Evolutionary conservation across 1,140 invertebrate species (phyloP), one percentile per base, ranked within the genome.

Genomic region (Brachionus asplanchnoidis): DNA sequence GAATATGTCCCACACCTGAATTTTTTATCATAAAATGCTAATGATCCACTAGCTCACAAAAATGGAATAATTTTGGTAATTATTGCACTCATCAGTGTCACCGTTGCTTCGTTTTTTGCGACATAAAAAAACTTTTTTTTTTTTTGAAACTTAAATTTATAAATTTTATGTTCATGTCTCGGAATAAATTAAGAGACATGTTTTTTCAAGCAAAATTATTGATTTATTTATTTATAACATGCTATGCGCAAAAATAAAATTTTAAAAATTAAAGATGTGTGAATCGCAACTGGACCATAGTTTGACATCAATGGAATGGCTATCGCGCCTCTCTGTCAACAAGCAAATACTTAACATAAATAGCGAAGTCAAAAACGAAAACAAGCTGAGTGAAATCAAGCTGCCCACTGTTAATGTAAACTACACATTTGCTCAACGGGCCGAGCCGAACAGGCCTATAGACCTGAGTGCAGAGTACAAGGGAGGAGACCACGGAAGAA

Each of bases 301-400:
- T 87, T 87, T 92, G 70, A 91, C 91, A 68, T 90, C 91, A 70
- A 91, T 92, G 89, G 91, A 92, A 86, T 92, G 91, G 91, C 88
- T 92, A 79, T 90, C 91, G 66, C 88, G 89, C 75, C 87, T 92
- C 75, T 90, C 46, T 20, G 60, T 44, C n/a, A 60, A 56, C 6
- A 78, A 77, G 40, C 60, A 83, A 82, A 66, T 73, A 28, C 26
- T 66, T 65, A 86, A 60, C 60, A 84, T 36, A 20, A 56, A 75
- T 70, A 40, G 12, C 85, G 44, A 73, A 20, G 3, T 14, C n/a
- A 53, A 86, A 83, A n/a, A 32, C 68, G 36, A 75, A 85, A 40
- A 78, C 23, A 44, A 84, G 36, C 4, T 40, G 17, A 17, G 5
- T 5, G 65, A 46, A 36, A 46, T 36, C 32, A 17, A 68, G 5